These are phyloP conservation scores for Paracentrotus lividus DNA, from an alignment of 53 echinoderm and acorn worm species.

Conservation along the genomic window DNA sequence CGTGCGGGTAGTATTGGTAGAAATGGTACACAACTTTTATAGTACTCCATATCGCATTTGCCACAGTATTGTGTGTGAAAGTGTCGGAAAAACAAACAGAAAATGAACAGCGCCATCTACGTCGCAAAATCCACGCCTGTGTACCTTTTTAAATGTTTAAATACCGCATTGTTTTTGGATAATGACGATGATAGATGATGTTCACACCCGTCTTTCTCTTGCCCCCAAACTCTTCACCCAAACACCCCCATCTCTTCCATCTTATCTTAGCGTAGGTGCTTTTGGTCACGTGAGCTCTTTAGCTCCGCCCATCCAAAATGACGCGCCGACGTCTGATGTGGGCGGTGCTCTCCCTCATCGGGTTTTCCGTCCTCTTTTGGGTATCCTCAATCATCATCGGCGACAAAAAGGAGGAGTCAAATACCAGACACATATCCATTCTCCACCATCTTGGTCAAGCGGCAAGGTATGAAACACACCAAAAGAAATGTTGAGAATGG, in stretches of 20 bases:
- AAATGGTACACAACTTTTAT: too few species aligned
- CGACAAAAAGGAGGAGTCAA: slow-evolving; percentile 62
- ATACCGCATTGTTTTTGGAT: neutral
- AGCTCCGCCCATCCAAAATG: slow-evolving; percentile 31
- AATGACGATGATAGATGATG: slow-evolving; percentile 12
- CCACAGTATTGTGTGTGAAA: too few species aligned
- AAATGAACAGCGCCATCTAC: too few species aligned
- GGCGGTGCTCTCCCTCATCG: slow-evolving; percentile 42
- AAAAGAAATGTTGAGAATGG: neutral
- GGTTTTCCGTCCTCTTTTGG: slow-evolving; percentile 45
- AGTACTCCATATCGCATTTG: too few species aligned
- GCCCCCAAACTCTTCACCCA: neutral
- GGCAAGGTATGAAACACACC: slow-evolving; percentile 34
- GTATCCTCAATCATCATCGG: slow-evolving; percentile 22
- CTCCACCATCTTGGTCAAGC: slow-evolving; percentile 42
- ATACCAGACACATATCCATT: slow-evolving; percentile 37
- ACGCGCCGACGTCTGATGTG: slow-evolving; percentile 45
- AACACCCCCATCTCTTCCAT: neutral
- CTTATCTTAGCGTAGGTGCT: neutral
- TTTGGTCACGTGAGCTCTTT: neutral
- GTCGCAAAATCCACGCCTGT: too few species aligned
- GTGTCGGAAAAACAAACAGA: too few species aligned
- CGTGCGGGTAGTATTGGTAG: too few species aligned
- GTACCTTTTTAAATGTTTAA: too few species aligned
- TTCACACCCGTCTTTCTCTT: slow-evolving; percentile 33